Evolutionary conservation across 1,140 invertebrate genomes (phyloP).

Genomic region (Callitettix versicolor): DNA sequence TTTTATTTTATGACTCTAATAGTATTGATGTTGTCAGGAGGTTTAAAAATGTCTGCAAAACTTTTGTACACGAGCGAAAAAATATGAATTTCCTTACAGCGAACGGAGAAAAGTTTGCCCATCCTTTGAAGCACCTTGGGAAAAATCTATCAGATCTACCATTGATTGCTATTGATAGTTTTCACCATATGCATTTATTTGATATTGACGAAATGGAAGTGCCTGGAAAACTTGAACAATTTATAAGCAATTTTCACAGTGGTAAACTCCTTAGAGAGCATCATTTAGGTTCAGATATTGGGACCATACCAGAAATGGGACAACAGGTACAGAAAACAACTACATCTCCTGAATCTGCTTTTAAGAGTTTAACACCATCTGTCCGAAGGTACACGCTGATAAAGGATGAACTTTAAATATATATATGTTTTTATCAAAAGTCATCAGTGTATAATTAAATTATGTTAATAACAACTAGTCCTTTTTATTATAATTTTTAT

Average conservation of each 20-base stretch:
- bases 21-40: too few species aligned
- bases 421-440: too few species aligned
- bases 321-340: conserved; percentile 42
- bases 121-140: conserved; percentile 94
- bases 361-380: conserved; percentile 93
- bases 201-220: conserved; percentile 62
- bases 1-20: too few species aligned
- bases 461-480: too few species aligned
- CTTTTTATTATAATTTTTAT: too few species aligned
- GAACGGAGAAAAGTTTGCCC: conserved; percentile 92
- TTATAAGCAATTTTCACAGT: conserved; percentile 84
- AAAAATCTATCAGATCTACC: conserved; percentile 85
- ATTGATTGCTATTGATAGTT: conserved; percentile 96
- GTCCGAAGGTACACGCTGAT: conserved; percentile 88
- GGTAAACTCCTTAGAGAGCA: conserved; percentile 98
- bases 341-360: conserved; percentile 91
- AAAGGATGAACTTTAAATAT: conserved; percentile 27
- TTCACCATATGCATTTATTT: conserved; percentile 98
- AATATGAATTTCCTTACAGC: conserved; percentile 93
- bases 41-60: too few species aligned
- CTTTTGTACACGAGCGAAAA: conserved; percentile 40
- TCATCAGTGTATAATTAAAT: too few species aligned
- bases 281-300: conserved; percentile 86
- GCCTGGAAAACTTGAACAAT: conserved; percentile 76
- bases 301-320: conserved; percentile 26